Evolutionary conservation across 2,113 vertebrate species (phyloP), one percentile per base, ranked within the genome.

Genomic region (Sapayoa aenigma): DNA sequence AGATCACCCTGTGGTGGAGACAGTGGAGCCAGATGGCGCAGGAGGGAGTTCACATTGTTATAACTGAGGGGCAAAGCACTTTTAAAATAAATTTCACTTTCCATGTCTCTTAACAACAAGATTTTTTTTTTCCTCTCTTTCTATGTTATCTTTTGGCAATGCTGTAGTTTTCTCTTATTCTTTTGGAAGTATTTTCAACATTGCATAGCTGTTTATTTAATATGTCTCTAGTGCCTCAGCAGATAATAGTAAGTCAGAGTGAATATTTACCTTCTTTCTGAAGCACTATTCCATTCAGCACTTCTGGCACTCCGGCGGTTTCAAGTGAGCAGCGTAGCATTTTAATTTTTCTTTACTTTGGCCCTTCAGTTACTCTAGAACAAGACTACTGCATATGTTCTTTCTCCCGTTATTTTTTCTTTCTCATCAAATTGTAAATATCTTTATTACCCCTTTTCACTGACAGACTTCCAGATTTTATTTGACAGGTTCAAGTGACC

Each of bases 171-270:
- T 97, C 90, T 96, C 53, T 44, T 94, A 76, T 95, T 92, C 90
- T 96, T 88, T 92, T 89, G 55, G 52, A 94, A 95, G 85, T 86
- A 87, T 97, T 97, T 94, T 97, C 91, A 96, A 84, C 81, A 76
- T 90, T 96, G 87, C 91, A 88, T 94, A 87, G 94, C 69, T 98
- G 97, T 98, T 98, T 97, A 60, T 96, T 97, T 97, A 97, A 89
- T 95, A 79, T 9, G 84, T 96, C 94, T 97, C 37, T 37, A 83
- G 91, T 94, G 89, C 96, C 88, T 96, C 65, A 72, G 90, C 59
- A 93, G 96, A 96, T 94, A 97, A 97, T 93, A 92, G 87, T 81
- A 84, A 97, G 94, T 91, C 89, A 81, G 81, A 93, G 94, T 5
- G 92, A 94, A 96, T 96, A 78, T 97, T 96, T 96, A 88, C 97